Base-by-base conservation (phyloP, 1,140 invertebrate genomes). In the Euura lappo region DNA sequence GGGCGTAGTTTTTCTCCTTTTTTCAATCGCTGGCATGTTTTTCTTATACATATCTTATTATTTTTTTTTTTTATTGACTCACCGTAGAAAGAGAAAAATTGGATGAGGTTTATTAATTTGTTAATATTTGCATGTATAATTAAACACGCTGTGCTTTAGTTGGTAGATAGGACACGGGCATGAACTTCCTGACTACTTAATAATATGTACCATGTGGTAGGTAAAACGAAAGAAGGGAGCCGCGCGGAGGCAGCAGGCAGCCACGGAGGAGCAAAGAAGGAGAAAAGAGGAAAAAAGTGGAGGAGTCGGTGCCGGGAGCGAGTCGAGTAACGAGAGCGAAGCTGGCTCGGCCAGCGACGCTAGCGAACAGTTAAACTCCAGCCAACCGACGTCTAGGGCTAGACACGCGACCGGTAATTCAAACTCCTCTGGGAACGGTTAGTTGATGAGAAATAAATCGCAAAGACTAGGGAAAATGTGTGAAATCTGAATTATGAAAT, bases 211-310 rank as follows among this genome's bases (percentile, higher is more conserved):
- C 82, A 77, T 84, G 81, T 84, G 83, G 84, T 86, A 88, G 87
- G 86, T 87, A 83, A 88, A 87, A 80, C 84, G 87, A 86, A 88
- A 87, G 83, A 88, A 87, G 77, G 87, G 86, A 76, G 85, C 84
- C 69, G 79, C 83, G 73, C 80, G 87, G 74, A 85, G 84, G 76
- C 85, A 87, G 76, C 87, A 87, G 77, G 78, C 79, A 69, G 78
- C 82, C 74, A 80, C 82, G 68, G 84, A 85, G 74, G 86, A 88
- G 76, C 84, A 86, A 72, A 79, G 83, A 66, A 83, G 84, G 28
- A 77, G 83, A 43, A 87, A 86, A 72, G 86, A 88, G 70, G 85
- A 87, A 13, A 88, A 87, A 75, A 83, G 85, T 73, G 76, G 77
- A 44, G 79, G 77, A 67, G 76, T 77, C 65, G 84, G 75, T 68